phyloP scores from a whole-genome alignment of 2,888 invertebrate genomes.

The Augiades crinisus region DNA sequence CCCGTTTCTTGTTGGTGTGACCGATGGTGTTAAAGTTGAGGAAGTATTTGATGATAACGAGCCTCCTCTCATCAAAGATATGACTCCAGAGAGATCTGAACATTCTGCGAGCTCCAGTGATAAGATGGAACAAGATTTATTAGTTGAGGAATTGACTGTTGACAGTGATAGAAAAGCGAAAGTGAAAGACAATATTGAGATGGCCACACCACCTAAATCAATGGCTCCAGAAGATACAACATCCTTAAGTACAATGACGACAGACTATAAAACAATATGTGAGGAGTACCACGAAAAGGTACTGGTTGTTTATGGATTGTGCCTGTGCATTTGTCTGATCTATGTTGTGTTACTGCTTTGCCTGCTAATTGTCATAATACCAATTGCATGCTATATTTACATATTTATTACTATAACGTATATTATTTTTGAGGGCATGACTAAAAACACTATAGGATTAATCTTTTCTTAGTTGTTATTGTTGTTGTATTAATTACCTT shows the following conservation, averaged over 20 bases:
- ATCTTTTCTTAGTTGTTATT: conserved; percentile 22
- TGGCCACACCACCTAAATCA: conserved; percentile 53
- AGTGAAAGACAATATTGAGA: conserved; percentile 44
- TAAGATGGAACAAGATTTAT: conserved; percentile 60
- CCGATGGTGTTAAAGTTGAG: conserved; percentile 51
- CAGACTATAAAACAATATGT: conserved; percentile 87
- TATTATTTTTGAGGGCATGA: conserved; percentile 39
- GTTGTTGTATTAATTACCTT: conserved; percentile 17
- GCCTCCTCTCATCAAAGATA: conserved; percentile 36
- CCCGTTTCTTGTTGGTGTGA: conserved; percentile 61
- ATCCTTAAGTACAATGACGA: conserved; percentile 82
- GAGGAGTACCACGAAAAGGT: conserved; percentile 87
- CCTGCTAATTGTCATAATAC: conserved; percentile 43
- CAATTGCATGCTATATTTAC: conserved; percentile 47
- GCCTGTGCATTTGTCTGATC: conserved; percentile 42
- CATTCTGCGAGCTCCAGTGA: conserved; percentile 48
- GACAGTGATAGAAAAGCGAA: conserved; percentile 53
- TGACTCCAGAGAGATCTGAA: conserved; percentile 43
- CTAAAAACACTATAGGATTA: conserved; percentile 31
- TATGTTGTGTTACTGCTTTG: conserved; percentile 35
- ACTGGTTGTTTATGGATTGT: conserved; percentile 46
- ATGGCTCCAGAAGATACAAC: conserved; percentile 60
- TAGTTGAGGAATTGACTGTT: conserved; percentile 65
- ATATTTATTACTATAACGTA: conserved; percentile 42
- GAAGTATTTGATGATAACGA: conserved; percentile 48